Evolutionary conservation across 2,888 invertebrate genomes (phyloP).

Genomic region (Archaeoteleia sp.): DNA sequence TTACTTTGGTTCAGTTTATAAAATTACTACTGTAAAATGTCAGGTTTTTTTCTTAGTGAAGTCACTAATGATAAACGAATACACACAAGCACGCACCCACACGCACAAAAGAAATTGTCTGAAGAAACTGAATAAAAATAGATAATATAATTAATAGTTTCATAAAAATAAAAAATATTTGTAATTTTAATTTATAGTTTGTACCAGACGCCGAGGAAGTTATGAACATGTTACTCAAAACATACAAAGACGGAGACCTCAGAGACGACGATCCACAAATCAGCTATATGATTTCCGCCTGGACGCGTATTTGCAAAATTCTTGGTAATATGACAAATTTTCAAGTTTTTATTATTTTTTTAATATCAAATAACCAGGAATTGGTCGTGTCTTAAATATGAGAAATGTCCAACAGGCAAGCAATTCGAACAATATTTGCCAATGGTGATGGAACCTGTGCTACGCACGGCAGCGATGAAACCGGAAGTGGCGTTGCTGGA

Average conservation of each 20-base stretch:
- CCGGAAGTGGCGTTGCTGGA: slow-evolving; percentile 94
- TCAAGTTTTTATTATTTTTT: too few relatives aligned
- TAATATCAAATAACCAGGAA: too few relatives aligned
- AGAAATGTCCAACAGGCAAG: slow-evolving; percentile 79
- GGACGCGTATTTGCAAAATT: slow-evolving; percentile 99
- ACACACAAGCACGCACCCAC: too few relatives aligned
- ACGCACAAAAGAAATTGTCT: too few relatives aligned
- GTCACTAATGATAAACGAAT: too few relatives aligned
- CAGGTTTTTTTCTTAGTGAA: too few relatives aligned
- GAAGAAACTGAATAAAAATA: background rate
- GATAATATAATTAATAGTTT: slow-evolving; percentile 3
- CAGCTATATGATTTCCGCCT: slow-evolving; percentile 98
- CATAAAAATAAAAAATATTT: background rate
- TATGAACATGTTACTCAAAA: slow-evolving; percentile 94
- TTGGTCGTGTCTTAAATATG: too few relatives aligned
- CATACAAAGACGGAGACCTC: slow-evolving; percentile 89
- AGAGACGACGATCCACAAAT: slow-evolving; percentile 98
- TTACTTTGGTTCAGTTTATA: too few relatives aligned
- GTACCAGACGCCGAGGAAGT: slow-evolving; percentile 94
- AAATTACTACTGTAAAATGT: too few relatives aligned
- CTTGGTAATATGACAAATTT: slow-evolving; percentile 78
- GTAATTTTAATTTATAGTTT: slow-evolving; percentile 77
- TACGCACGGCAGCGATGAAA: slow-evolving; percentile 93
- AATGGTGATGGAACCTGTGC: slow-evolving; percentile 95
- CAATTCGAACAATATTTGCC: slow-evolving; percentile 94